Conservation (phyloP, 2,888 invertebrate species). For the Cheilosia vulpina region DNA sequence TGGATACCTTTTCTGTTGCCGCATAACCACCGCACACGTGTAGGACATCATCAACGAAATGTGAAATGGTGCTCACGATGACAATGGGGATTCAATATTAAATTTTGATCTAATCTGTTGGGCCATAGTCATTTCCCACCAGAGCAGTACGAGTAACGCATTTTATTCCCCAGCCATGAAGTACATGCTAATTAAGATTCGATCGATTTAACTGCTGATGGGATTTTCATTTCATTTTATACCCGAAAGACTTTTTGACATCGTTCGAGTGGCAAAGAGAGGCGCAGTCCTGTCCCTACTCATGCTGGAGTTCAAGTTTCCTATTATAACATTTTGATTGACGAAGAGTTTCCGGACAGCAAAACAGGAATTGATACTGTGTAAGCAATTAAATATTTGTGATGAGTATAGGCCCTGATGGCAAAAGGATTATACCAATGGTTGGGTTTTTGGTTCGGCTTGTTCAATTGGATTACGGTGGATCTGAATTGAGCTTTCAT, state of each 20-base stretch:
- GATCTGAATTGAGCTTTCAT: conserved; percentile 59
- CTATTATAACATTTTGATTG: conserved; percentile 37
- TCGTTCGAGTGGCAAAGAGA: conserved; percentile 7
- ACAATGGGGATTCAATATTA: conserved; percentile 65
- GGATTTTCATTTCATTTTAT: conserved; percentile 68
- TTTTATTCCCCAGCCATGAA: conserved; percentile 41
- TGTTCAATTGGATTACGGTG: conserved; percentile 60
- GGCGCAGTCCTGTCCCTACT: conserved; percentile 12
- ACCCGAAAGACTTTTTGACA: conserved; percentile 52
- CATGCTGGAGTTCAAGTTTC: conserved; percentile 24
- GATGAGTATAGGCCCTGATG: conserved; percentile 23
- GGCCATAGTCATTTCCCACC: conserved; percentile 25
- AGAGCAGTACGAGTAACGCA: conserved; percentile 7
- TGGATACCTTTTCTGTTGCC: conserved; percentile 61
- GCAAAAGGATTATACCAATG: conserved; percentile 59
- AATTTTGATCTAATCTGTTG: conserved; percentile 70
- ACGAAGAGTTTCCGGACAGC: conserved; percentile 42
- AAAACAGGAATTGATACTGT: conserved; percentile 51
- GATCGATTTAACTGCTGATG: conserved; percentile 72
- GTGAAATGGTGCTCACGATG: conserved; percentile 59
- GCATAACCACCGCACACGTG: conserved; percentile 42
- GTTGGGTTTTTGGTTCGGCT: conserved; percentile 53
- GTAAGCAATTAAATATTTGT: conserved; percentile 64
- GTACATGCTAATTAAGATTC: conserved; percentile 67
- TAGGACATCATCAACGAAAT: conserved; percentile 62